Percentiles rank a stretch among this genome's conserved stretches.
phyloP scores from a whole-genome alignment of 2,797 vertebrate species.

The Myioborus melanocephalus region DNA sequence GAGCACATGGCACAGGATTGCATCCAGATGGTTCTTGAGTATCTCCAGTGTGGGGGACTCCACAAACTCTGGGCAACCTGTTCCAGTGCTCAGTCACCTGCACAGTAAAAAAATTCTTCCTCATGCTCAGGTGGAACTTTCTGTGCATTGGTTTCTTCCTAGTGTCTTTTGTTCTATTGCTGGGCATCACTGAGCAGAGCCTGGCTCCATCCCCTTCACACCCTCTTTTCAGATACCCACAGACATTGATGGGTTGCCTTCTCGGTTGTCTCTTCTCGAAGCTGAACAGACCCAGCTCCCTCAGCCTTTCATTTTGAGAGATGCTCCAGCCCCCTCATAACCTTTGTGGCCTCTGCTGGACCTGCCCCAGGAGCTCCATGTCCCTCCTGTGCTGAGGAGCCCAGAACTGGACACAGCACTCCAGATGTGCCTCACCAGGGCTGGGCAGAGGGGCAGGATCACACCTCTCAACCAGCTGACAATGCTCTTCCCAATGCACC shows the following conservation, averaged over 20 bases:
- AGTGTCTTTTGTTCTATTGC: fast-evolving
- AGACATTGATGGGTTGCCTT: fast-evolving
- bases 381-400: not conserved
- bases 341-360: not conserved
- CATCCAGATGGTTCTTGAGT: not conserved
- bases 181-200: not conserved
- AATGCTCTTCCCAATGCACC: not conserved
- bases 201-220: not conserved
- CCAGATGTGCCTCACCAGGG: not conserved
- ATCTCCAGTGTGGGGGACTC: not conserved
- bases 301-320: not conserved
- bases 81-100: not conserved
- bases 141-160: not conserved
- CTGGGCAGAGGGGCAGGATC: not conserved
- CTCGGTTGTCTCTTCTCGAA: fast-evolving
- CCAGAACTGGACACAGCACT: not conserved
- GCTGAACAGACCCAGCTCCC: not conserved
- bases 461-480: fast-evolving
- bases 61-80: not conserved
- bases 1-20: not conserved
- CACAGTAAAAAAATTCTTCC: not conserved
- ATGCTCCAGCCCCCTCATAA: fast-evolving
- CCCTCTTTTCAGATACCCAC: not conserved
- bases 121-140: not conserved
- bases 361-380: not conserved